phyloP scores from a whole-genome alignment of 2,113 vertebrate genomes.

The Ellobius talpinus region DNA sequence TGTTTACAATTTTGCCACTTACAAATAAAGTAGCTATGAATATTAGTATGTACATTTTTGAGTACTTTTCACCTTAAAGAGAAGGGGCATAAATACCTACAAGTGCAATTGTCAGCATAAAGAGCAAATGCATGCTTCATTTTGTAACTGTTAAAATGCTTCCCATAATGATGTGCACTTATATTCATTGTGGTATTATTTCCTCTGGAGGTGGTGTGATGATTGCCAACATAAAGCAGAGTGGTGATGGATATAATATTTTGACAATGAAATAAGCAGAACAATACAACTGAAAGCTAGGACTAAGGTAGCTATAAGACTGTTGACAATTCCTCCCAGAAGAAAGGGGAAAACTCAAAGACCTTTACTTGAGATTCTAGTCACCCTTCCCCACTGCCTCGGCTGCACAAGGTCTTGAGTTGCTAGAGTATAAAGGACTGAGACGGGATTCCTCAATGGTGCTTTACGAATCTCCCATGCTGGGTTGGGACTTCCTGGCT shows the following conservation, averaged over 20 bases:
- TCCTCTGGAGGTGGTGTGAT: not conserved
- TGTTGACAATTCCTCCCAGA: not conserved
- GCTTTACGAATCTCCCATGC: not conserved
- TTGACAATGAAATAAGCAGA: not conserved
- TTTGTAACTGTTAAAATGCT: constrained; percentile 11
- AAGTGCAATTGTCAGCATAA: not conserved
- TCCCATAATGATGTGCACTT: not conserved
- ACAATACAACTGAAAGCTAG: not conserved
- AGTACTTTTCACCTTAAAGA: constrained; percentile 14
- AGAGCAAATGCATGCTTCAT: not conserved
- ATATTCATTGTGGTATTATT: not conserved
- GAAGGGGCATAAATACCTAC: not conserved
- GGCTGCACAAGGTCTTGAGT: not conserved
- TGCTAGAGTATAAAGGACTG: not conserved
- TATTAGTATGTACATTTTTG: not conserved
- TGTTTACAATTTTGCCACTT: not conserved
- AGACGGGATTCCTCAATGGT: not conserved
- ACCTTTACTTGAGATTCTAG: not conserved
- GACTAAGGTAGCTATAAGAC: not conserved
- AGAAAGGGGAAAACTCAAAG: not conserved
- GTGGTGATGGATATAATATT: not conserved
- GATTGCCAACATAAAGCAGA: not conserved
- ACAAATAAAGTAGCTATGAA: not conserved
- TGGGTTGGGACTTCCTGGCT: not conserved
- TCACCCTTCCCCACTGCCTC: not conserved